Percentiles rank a stretch among this genome's conserved stretches.
Conservation (phyloP, 2,113 vertebrate species). For the Scomber colias region DNA sequence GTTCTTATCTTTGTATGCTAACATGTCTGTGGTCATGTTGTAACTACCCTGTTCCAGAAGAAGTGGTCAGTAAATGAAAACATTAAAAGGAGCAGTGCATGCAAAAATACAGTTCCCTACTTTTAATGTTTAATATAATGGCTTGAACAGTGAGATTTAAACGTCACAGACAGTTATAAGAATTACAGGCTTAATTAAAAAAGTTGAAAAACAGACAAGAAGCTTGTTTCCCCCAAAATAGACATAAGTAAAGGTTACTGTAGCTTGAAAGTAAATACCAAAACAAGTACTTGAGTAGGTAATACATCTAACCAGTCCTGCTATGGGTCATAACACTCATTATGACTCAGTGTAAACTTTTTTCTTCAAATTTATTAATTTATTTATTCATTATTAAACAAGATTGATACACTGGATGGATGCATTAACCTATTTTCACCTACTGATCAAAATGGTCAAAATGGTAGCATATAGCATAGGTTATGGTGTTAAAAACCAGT, state of each 20-base stretch:
- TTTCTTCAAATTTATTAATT: background rate
- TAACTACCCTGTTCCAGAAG: background rate
- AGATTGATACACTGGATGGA: background rate
- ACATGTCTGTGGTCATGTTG: background rate
- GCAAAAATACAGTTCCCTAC: background rate
- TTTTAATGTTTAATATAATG: background rate
- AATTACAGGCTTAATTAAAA: background rate
- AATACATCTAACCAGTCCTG: too few relatives aligned
- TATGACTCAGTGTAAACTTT: background rate
- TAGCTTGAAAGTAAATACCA: background rate
- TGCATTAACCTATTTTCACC: too few relatives aligned
- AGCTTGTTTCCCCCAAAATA: background rate
- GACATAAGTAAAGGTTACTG: too few relatives aligned
- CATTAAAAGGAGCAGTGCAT: background rate
- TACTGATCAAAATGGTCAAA: background rate
- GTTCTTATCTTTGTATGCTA: background rate
- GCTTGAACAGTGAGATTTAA: background rate
- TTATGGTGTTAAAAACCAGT: too few relatives aligned
- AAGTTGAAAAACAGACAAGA: background rate
- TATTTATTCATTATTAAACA: too few relatives aligned
- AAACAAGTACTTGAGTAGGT: background rate
- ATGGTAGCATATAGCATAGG: slow-evolving; percentile 2
- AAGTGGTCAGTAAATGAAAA: too few relatives aligned
- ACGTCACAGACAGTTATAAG: background rate
- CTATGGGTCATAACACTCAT: background rate